These are phyloP conservation scores for Pammene aurita DNA, from an alignment of 2,888 invertebrate genomes.

Conservation along the genomic window DNA sequence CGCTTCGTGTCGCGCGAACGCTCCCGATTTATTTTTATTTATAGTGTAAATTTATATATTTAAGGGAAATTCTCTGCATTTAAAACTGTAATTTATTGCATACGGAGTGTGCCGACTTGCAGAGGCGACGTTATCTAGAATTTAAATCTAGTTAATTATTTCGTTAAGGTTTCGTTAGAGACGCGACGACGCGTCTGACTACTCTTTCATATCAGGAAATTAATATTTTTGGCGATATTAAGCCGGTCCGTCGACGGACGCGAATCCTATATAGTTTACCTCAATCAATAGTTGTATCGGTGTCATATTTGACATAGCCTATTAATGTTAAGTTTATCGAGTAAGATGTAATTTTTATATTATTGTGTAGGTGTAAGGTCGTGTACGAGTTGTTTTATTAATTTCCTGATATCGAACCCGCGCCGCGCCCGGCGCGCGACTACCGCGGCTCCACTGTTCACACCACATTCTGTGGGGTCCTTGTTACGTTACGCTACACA, in stretches of 20 bases:
- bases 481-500: slow-evolving; percentile 15
- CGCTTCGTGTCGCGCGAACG: slow-evolving; percentile 17
- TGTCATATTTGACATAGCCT: slow-evolving; percentile 81
- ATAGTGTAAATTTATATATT: slow-evolving; percentile 53
- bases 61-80: slow-evolving; percentile 61
- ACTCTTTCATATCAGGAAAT: slow-evolving; percentile 70
- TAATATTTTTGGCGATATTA: slow-evolving; percentile 65
- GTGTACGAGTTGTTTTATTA: slow-evolving; percentile 77
- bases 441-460: slow-evolving; percentile 16
- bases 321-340: slow-evolving; percentile 79
- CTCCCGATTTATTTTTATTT: slow-evolving; percentile 41
- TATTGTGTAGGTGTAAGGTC: slow-evolving; percentile 63
- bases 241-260: slow-evolving; percentile 64
- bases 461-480: slow-evolving; percentile 21
- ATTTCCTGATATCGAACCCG: slow-evolving; percentile 59
- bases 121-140: slow-evolving; percentile 52
- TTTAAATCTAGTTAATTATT: slow-evolving; percentile 51
- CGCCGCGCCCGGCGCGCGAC: slow-evolving; percentile 45
- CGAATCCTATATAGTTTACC: slow-evolving; percentile 81
- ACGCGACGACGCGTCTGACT: slow-evolving; percentile 55
- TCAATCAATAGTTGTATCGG: slow-evolving; percentile 78
- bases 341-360: slow-evolving; percentile 76
- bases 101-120: slow-evolving; percentile 53
- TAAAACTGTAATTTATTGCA: slow-evolving; percentile 59
- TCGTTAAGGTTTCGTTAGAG: slow-evolving; percentile 45